Conservation (phyloP, 30 jellyfish, hydroid and myxozoan genomes). For the Aurelia sp. region DNA sequence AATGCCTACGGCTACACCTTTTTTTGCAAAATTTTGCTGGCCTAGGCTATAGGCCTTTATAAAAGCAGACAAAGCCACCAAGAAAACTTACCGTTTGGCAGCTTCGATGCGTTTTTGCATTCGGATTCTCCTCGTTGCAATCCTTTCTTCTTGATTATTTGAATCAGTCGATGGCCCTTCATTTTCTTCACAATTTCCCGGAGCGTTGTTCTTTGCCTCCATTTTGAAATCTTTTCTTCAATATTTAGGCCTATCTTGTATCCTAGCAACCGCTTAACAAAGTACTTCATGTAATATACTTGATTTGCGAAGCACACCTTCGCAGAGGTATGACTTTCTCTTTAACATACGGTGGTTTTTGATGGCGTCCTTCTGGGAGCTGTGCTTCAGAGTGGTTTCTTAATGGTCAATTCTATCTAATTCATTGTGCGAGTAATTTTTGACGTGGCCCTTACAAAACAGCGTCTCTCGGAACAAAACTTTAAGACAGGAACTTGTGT, state of each 20-base stretch:
- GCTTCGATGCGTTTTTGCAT: slow-evolving; percentile 80
- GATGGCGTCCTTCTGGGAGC: not conserved
- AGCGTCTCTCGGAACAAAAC: not conserved
- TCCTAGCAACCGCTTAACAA: slow-evolving; percentile 8
- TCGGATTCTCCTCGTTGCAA: slow-evolving; percentile 84
- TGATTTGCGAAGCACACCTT: too few relatives aligned
- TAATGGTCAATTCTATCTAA: not conserved
- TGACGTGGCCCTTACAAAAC: not conserved
- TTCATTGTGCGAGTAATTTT: not conserved
- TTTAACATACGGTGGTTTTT: too few relatives aligned
- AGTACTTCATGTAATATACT: not conserved
- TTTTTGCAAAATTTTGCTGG: too few relatives aligned
- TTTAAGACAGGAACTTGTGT: too few relatives aligned
- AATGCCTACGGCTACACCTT: too few relatives aligned
- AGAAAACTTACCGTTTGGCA: slow-evolving; percentile 59
- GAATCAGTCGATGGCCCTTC: slow-evolving; percentile 87
- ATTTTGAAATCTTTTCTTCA: not conserved
- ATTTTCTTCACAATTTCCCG: slow-evolving; percentile 49
- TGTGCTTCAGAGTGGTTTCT: not conserved
- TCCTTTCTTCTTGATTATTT: slow-evolving; percentile 70
- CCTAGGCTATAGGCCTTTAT: too few relatives aligned
- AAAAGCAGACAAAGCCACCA: too few relatives aligned
- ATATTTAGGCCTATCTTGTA: not conserved
- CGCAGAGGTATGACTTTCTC: too few relatives aligned
- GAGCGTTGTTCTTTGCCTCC: slow-evolving; percentile 25